Percentiles rank a stretch among this genome's conserved stretches.
phyloP scores from a whole-genome alignment of 2,113 vertebrate species.

The Nanorana parkeri region DNA sequence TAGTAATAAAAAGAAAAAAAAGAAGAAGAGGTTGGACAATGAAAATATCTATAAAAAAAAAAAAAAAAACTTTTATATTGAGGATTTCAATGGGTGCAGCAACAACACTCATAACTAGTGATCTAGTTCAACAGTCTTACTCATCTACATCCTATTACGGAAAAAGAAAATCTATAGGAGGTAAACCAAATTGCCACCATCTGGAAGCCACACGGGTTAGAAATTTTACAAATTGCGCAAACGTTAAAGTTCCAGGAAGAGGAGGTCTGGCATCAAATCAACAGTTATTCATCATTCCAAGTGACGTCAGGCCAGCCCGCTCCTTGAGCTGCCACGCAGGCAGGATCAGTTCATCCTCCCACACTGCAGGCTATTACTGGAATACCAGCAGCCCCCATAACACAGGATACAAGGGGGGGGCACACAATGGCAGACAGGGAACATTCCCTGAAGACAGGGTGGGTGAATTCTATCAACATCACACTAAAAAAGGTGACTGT shows the following conservation, averaged over 20 bases:
- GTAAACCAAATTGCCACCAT: neutral
- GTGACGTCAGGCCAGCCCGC: constrained; percentile 29
- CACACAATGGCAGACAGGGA: neutral
- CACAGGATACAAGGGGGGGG: neutral
- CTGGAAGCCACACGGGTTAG: neutral
- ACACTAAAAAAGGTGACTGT: no score
- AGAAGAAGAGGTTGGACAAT: no score
- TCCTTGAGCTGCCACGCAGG: constrained; percentile 77
- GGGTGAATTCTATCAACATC: neutral
- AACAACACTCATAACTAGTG: no score
- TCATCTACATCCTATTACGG: no score
- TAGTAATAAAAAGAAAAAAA: no score
- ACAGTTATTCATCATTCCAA: constrained; percentile 2
- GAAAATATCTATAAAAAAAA: no score
- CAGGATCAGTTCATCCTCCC: constrained; percentile 60
- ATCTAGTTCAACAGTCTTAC: no score
- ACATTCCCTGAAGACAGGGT: neutral
- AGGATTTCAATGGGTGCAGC: no score
- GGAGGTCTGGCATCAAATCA: neutral
- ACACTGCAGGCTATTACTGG: constrained; percentile 16
- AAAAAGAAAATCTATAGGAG: no score
- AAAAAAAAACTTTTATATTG: no score
- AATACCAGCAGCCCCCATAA: constrained; percentile 13
- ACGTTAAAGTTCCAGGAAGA: constrained; percentile 12
- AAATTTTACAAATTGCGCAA: constrained; percentile 31